Conservation (phyloP, 1,140 invertebrate species). For the Physella acuta region DNA sequence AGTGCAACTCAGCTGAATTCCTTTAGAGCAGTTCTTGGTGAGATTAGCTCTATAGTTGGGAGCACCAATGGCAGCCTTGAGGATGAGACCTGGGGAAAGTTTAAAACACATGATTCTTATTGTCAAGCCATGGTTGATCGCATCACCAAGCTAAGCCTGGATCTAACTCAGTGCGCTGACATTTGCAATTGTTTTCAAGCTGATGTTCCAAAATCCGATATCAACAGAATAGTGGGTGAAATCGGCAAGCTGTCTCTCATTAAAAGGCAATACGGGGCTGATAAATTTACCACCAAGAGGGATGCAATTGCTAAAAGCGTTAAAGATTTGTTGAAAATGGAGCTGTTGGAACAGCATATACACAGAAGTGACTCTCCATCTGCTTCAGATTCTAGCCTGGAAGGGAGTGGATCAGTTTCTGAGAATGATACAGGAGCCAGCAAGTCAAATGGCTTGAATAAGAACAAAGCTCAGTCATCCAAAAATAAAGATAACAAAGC, state of each 20-base stretch:
- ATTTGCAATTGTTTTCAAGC: conserved; percentile 8
- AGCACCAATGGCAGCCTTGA: not conserved
- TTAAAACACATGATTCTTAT: not conserved
- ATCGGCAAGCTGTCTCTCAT: conserved; percentile 11
- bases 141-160: not conserved
- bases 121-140: conserved; percentile 8
- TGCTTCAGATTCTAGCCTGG: conserved; percentile 4
- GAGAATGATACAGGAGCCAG: not conserved
- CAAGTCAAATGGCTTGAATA: not conserved
- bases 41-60: not conserved
- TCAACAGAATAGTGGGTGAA: conserved; percentile 12
- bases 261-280: conserved; percentile 5
- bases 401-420: conserved; percentile 5
- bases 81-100: not conserved
- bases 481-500: not conserved
- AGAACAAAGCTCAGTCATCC: not conserved
- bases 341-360: not conserved
- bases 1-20: not conserved
- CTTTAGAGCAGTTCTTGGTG: conserved; percentile 3
- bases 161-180: conserved; percentile 3
- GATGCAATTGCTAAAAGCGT: not conserved
- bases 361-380: too few species aligned
- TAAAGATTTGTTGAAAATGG: not conserved
- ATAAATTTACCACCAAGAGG: conserved; percentile 2
- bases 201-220: conserved; percentile 9